Evolutionary conservation across 64 coral and sea anemone species (phyloP).

Genomic region (Hydrozoanthus tunicans): DNA sequence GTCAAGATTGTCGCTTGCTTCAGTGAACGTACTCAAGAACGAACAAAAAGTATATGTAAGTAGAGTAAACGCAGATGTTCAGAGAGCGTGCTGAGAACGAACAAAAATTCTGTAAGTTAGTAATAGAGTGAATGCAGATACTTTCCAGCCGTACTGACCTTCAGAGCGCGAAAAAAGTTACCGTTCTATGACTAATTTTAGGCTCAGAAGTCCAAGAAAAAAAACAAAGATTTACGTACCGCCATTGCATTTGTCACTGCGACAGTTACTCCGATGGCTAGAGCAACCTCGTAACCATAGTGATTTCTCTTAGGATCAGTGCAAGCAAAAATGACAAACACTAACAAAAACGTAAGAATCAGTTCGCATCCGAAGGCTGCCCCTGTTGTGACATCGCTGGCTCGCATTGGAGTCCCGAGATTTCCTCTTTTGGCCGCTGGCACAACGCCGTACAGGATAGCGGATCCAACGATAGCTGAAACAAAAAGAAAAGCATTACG

Average conservation of each 20-base stretch:
- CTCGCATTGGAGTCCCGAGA: constrained; percentile 34
- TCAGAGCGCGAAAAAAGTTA: too few relatives aligned
- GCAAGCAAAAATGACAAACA: constrained; percentile 47
- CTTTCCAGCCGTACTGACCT: too few relatives aligned
- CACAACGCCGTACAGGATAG: not conserved
- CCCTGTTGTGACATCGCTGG: constrained; percentile 3
- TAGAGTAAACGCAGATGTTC: too few relatives aligned
- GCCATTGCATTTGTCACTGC: constrained; percentile 23
- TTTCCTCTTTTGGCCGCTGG: constrained; percentile 16
- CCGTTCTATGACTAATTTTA: too few relatives aligned
- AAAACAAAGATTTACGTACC: not conserved
- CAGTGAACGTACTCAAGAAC: too few relatives aligned
- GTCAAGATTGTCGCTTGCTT: too few relatives aligned
- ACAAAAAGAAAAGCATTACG: not conserved
- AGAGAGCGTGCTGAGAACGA: too few relatives aligned
- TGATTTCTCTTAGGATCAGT: constrained; percentile 52
- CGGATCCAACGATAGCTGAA: constrained; percentile 18
- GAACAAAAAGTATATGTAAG: too few relatives aligned
- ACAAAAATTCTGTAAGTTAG: too few relatives aligned
- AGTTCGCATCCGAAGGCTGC: constrained; percentile 25
- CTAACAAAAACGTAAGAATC: constrained; percentile 24
- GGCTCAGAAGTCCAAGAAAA: too few relatives aligned
- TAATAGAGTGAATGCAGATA: too few relatives aligned
- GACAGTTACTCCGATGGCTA: constrained; percentile 44
- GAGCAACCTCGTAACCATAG: constrained; percentile 50